Percentiles rank a stretch among this genome's conserved stretches.
These are phyloP conservation scores for Anas platyrhynchos DNA, from an alignment of 2,113 vertebrate species.

Conservation along the genomic window DNA sequence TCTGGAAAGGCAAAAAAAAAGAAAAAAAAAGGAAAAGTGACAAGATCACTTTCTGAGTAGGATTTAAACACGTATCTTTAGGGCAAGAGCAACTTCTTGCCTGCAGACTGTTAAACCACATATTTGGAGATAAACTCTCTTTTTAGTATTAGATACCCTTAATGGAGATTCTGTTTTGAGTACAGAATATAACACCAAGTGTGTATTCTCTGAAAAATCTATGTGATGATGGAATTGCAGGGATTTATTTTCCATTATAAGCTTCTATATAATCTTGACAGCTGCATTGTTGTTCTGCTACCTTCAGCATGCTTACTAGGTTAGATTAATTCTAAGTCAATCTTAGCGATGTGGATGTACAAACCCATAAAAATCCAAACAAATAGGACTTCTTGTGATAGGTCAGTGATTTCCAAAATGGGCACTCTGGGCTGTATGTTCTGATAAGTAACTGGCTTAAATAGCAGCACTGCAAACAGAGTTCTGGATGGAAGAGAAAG, in stretches of 20 bases:
- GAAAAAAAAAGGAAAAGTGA: neutral
- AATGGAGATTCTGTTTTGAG: neutral
- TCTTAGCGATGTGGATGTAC: neutral
- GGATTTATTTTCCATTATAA: neutral
- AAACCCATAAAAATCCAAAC: neutral
- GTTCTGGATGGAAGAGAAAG: neutral
- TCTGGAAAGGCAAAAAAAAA: neutral
- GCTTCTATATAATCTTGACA: neutral
- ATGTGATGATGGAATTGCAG: neutral
- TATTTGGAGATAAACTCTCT: neutral
- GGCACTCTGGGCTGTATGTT: neutral
- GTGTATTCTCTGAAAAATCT: neutral
- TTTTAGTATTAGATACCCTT: neutral
- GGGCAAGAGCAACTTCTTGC: neutral
- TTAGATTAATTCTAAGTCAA: neutral
- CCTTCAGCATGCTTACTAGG: neutral
- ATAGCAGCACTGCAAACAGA: neutral
- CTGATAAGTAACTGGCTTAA: neutral
- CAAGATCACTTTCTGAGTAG: neutral
- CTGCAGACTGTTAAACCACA: neutral
- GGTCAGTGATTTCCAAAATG: neutral
- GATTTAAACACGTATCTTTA: neutral
- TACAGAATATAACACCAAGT: neutral
- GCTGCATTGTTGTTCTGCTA: neutral
- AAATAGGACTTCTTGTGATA: neutral